Conservation (phyloP, 2,888 invertebrate genomes). For the Lycophotia porphyrea region DNA sequence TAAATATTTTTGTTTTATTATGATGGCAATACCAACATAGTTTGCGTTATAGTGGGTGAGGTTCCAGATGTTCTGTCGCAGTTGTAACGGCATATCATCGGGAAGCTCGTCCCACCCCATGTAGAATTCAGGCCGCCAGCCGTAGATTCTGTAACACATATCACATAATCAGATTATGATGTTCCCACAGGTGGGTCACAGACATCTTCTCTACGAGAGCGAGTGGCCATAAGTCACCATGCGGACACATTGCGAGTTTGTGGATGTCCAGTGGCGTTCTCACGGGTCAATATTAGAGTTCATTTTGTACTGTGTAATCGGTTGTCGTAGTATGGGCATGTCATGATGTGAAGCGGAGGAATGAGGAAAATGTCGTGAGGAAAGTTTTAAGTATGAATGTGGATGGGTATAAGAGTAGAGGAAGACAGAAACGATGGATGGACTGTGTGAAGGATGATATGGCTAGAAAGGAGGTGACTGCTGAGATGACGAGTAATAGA, state of each 20-base stretch:
- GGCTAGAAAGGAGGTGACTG: too few relatives aligned
- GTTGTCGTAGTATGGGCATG: too few relatives aligned
- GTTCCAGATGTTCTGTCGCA: constrained; percentile 91
- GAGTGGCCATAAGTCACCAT: background rate
- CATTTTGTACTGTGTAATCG: too few relatives aligned
- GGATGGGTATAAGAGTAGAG: too few relatives aligned
- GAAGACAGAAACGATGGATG: too few relatives aligned
- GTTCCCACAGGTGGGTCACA: background rate
- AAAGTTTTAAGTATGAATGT: too few relatives aligned
- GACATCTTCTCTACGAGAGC: background rate
- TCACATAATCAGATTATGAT: background rate
- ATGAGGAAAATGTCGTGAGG: too few relatives aligned
- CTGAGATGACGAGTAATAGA: too few relatives aligned
- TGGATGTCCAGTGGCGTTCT: background rate
- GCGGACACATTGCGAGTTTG: background rate
- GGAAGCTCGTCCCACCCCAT: constrained; percentile 93
- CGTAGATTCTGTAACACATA: constrained; percentile 92
- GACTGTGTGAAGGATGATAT: too few relatives aligned
- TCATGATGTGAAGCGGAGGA: too few relatives aligned
- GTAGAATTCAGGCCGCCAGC: constrained; percentile 96
- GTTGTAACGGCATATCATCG: constrained; percentile 92
- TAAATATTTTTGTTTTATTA: background rate
- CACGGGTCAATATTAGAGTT: too few relatives aligned
- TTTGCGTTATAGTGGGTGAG: constrained; percentile 79
- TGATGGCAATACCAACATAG: constrained; percentile 76